These are phyloP conservation scores for Tiliacea citrago DNA, from an alignment of 2,888 invertebrate species.

Conservation along the genomic window DNA sequence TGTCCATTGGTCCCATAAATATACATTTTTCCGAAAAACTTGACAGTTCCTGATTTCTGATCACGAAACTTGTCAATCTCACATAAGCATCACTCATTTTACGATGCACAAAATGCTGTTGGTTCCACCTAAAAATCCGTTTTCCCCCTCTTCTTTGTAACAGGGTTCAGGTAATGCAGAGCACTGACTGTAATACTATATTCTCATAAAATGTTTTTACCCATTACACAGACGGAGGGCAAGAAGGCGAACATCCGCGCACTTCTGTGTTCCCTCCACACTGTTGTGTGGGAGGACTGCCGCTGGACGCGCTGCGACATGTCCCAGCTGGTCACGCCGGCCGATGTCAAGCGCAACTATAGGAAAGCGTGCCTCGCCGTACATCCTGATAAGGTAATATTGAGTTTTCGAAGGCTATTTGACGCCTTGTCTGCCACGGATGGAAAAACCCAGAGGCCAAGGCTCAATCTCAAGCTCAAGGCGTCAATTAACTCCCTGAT, in stretches of 20 bases:
- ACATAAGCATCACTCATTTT: too few relatives aligned
- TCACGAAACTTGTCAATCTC: too few relatives aligned
- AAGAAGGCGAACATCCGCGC: constrained; percentile 99
- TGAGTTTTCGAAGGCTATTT: neutral
- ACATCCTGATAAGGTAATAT: constrained; percentile 98
- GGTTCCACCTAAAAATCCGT: too few relatives aligned
- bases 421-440: neutral
- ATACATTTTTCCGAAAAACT: too few relatives aligned
- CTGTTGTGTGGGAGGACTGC: constrained; percentile 97
- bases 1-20: too few relatives aligned
- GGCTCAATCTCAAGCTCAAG: too few relatives aligned
- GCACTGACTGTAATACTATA: neutral
- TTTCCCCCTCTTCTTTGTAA: too few relatives aligned
- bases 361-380: constrained; percentile 98
- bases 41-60: too few relatives aligned
- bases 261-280: constrained; percentile 97
- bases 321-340: constrained; percentile 97
- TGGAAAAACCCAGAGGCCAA: neutral
- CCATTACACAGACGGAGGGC: constrained; percentile 95
- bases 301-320: constrained; percentile 98
- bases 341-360: constrained; percentile 99
- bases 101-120: too few relatives aligned
- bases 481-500: neutral
- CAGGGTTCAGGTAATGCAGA: too few relatives aligned
- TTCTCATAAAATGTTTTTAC: neutral